Conservation (phyloP, 2,797 vertebrate species). For the Alcedo quadribrachys region DNA sequence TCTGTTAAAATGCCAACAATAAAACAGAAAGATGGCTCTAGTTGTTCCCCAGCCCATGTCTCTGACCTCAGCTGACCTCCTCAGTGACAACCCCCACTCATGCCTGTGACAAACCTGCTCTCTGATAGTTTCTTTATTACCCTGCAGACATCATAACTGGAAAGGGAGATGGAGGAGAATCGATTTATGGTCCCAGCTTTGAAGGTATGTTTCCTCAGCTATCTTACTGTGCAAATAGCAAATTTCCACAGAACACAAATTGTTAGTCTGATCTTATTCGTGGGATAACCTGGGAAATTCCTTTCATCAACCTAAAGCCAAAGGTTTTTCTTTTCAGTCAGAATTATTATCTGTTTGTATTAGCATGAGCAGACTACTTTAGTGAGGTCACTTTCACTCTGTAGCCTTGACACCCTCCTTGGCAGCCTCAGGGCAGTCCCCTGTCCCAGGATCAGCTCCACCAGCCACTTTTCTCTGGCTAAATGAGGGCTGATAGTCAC, state of each 20-base stretch:
- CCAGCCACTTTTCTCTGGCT: not conserved
- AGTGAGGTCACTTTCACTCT: not conserved
- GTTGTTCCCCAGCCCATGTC: rapidly evolving
- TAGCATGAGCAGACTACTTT: not conserved
- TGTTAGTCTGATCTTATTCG: not conserved
- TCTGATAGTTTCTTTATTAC: slow-evolving; percentile 25
- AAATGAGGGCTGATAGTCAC: not conserved
- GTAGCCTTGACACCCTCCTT: not conserved
- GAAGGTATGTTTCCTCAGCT: slow-evolving; percentile 78
- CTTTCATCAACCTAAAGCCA: not conserved
- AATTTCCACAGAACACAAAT: not conserved
- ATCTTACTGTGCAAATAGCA: not conserved
- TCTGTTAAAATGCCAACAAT: not conserved
- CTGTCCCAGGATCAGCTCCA: not conserved
- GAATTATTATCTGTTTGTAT: not conserved
- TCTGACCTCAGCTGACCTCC: not conserved
- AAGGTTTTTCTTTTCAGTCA: not conserved
- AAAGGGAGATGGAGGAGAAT: slow-evolving; percentile 84
- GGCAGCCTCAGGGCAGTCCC: too few relatives aligned
- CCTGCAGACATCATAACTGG: slow-evolving; percentile 83
- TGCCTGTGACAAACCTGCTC: not conserved
- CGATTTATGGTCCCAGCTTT: slow-evolving; percentile 89
- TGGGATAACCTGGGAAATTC: not conserved
- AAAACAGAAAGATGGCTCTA: not conserved
- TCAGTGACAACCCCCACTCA: not conserved